These are phyloP conservation scores for Pyralis farinalis DNA, from an alignment of 2,888 invertebrate genomes.

Conservation along the genomic window DNA sequence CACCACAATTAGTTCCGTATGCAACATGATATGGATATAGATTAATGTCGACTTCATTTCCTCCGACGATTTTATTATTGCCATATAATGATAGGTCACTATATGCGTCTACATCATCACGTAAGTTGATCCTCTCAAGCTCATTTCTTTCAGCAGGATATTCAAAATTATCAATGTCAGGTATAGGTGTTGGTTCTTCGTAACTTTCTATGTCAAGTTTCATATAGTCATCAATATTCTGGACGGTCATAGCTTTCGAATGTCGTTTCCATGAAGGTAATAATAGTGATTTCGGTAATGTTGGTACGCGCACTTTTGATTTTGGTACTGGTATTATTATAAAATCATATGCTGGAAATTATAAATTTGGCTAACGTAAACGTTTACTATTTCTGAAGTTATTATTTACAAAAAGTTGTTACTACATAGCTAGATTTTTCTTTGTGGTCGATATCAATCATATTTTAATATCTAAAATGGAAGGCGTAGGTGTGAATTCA, in stretches of 20 bases:
- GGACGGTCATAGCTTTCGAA: slow-evolving; percentile 4
- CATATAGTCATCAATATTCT: slow-evolving; percentile 17
- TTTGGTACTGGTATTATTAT: slow-evolving; percentile 49
- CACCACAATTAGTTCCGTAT: slow-evolving; percentile 69
- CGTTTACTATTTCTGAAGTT: no score
- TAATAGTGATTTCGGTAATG: slow-evolving; percentile 2
- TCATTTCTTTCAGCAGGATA: slow-evolving; percentile 32
- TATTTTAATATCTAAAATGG: no score
- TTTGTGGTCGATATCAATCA: no score
- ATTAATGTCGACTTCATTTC: slow-evolving; percentile 59
- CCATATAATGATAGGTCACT: slow-evolving; percentile 20
- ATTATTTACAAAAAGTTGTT: no score
- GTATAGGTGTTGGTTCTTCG: slow-evolving; percentile 47
- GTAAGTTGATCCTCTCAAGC: slow-evolving; percentile 11
- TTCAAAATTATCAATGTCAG: slow-evolving; percentile 54
- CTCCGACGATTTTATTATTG: slow-evolving; percentile 67
- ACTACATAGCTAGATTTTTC: no score
- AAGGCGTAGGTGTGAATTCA: no score
- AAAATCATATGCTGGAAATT: slow-evolving; percentile 50
- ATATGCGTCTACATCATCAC: slow-evolving; percentile 1
- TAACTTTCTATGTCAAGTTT: slow-evolving; percentile 54
- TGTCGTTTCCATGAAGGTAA: slow-evolving; percentile 10
- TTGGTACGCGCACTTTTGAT: slow-evolving; percentile 3
- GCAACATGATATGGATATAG: slow-evolving; percentile 68
- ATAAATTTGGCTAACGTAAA: no score